Conservation (phyloP, 2,797 vertebrate genomes). For the Novumbra hubbsi region DNA sequence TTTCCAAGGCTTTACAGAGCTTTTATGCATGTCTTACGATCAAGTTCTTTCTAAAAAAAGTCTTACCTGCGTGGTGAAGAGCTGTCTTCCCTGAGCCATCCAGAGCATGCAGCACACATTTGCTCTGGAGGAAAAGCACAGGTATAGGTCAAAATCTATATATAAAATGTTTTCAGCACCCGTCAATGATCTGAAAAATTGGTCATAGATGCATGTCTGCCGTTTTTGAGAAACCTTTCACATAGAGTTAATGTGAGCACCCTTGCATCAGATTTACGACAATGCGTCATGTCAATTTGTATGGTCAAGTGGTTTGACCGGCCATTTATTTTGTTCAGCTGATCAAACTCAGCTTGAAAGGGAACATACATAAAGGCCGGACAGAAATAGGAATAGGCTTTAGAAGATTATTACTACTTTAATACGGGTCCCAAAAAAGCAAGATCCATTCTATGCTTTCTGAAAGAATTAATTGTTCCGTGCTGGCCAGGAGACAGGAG, state of each 20-base stretch:
- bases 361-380: neutral
- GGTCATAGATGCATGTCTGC: neutral
- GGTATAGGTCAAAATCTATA: neutral
- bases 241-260: neutral
- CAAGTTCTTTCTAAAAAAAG: neutral
- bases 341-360: neutral
- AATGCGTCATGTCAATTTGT: neutral
- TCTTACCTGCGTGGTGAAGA: constrained; percentile 83
- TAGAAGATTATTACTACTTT: neutral
- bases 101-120: constrained; percentile 70
- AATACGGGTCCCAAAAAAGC: neutral
- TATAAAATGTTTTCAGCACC: neutral
- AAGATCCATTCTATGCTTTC: neutral
- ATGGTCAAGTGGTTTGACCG: neutral
- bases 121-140: constrained; percentile 65
- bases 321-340: neutral
- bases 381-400: neutral
- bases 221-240: neutral
- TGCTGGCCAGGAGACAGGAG: too few species aligned
- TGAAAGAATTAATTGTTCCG: too few species aligned
- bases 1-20: neutral
- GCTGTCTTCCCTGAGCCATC: constrained; percentile 79
- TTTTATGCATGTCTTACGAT: neutral
- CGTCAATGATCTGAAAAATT: neutral
- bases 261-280: neutral